These are phyloP conservation scores for Tricholaema leucomelas DNA, from an alignment of 2,113 vertebrate genomes.

Conservation along the genomic window DNA sequence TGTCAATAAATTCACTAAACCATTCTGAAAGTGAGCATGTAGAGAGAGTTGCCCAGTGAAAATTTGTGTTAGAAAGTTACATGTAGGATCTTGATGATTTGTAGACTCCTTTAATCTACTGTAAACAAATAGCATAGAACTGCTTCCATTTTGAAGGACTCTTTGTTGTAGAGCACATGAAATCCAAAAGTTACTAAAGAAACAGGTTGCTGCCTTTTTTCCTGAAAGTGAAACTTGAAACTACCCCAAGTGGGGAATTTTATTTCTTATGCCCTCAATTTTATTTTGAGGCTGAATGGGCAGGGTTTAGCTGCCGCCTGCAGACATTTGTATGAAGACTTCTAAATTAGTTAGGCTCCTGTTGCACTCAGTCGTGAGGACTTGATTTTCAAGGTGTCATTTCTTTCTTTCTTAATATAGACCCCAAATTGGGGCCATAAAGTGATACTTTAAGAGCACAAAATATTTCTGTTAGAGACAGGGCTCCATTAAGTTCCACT, in stretches of 20 bases:
- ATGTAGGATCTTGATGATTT: not conserved
- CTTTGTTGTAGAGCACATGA: not conserved
- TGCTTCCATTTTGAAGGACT: not conserved
- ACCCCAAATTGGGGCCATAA: not conserved
- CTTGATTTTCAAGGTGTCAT: not conserved
- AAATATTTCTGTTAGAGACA: not conserved
- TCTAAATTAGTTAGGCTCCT: not conserved
- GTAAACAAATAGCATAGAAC: not conserved
- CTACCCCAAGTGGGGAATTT: not conserved
- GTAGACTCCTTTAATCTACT: not conserved
- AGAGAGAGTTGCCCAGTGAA: not conserved
- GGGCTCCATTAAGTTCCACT: not conserved
- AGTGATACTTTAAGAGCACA: not conserved
- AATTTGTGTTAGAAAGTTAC: not conserved
- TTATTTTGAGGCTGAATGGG: not conserved
- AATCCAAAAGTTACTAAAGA: not conserved
- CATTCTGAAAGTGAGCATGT: constrained; percentile 54
- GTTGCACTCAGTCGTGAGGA: not conserved
- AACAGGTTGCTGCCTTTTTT: not conserved
- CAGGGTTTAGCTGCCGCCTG: not conserved
- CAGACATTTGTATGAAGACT: not conserved
- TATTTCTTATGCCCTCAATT: not conserved
- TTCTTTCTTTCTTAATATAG: not conserved
- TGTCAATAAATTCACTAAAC: constrained; percentile 61
- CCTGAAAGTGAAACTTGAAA: not conserved